phyloP scores from a whole-genome alignment of 2,113 vertebrate genomes.

The Lipotes vexillifer region DNA sequence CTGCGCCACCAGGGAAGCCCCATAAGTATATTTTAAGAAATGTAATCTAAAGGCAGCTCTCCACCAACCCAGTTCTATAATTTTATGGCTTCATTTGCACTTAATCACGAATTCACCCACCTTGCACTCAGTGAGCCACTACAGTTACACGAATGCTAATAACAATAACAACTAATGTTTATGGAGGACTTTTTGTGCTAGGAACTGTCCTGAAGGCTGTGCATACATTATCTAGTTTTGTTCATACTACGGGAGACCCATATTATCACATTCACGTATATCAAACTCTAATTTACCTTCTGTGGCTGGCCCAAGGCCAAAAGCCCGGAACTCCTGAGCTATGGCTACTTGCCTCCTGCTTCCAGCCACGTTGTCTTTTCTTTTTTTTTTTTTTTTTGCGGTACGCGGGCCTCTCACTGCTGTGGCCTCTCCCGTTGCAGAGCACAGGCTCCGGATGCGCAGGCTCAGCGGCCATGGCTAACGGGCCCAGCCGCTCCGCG shows the following conservation, averaged over 20 bases:
- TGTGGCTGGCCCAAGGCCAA: neutral
- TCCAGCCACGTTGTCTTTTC: neutral
- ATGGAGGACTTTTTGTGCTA: neutral
- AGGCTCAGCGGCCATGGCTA: too few species aligned
- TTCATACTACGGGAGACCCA: neutral
- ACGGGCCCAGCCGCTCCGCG: too few species aligned
- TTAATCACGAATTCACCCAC: neutral
- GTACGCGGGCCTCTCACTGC: too few species aligned
- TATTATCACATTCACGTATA: neutral
- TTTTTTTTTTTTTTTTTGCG: too few species aligned
- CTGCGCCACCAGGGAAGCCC: too few species aligned
- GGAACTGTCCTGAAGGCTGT: neutral
- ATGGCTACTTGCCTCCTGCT: neutral
- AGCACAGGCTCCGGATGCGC: too few species aligned
- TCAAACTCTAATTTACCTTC: slow-evolving; percentile 2
- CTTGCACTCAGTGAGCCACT: neutral
- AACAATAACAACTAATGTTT: neutral
- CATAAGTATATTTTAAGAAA: neutral
- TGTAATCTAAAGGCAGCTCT: neutral
- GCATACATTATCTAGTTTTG: neutral
- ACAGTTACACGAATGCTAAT: neutral
- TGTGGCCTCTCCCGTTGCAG: too few species aligned
- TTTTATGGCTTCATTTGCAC: slow-evolving; percentile 27
- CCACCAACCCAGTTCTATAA: neutral
- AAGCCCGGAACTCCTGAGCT: neutral